Evolutionary conservation across 2,797 vertebrate genomes (phyloP).

Genomic region (Taenioides sp.): DNA sequence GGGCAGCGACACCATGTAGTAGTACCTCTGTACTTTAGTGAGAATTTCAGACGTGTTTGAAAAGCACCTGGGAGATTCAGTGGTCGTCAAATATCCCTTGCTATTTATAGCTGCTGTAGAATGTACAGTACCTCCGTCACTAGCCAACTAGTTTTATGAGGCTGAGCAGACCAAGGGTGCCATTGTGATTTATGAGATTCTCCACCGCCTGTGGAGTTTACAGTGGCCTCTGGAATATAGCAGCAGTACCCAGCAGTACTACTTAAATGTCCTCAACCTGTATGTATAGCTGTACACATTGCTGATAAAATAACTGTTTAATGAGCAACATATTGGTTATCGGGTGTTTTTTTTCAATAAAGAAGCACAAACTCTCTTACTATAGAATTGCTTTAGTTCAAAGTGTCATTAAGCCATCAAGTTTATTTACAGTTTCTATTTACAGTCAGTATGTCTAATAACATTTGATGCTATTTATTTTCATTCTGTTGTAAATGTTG

Average conservation of each 20-base stretch:
- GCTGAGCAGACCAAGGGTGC: slow-evolving; percentile 36
- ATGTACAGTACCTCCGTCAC: slow-evolving; percentile 13
- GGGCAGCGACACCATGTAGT: not conserved
- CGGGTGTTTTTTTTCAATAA: not conserved
- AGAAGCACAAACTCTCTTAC: not conserved
- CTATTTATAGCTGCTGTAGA: slow-evolving; percentile 20
- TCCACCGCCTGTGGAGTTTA: slow-evolving; percentile 32
- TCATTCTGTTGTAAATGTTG: not conserved
- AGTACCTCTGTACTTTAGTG: slow-evolving; percentile 20
- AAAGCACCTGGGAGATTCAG: slow-evolving; percentile 14
- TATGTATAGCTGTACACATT: slow-evolving; percentile 7
- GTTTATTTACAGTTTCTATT: no score
- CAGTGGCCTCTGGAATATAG: slow-evolving; percentile 40
- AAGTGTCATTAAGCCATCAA: not conserved
- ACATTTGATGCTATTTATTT: not conserved
- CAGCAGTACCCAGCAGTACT: slow-evolving; percentile 6
- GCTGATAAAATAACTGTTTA: slow-evolving; percentile 1
- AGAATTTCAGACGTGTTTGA: slow-evolving; percentile 17
- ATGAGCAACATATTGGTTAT: not conserved
- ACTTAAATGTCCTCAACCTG: slow-evolving; percentile 16
- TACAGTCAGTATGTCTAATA: not conserved
- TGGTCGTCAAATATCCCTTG: slow-evolving; percentile 13
- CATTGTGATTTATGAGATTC: slow-evolving; percentile 63
- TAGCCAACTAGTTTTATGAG: slow-evolving; percentile 42
- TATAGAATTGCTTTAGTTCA: not conserved